These are phyloP conservation scores for Zootermopsis nevadensis DNA, from an alignment of 2,888 invertebrate species.

Conservation along the genomic window DNA sequence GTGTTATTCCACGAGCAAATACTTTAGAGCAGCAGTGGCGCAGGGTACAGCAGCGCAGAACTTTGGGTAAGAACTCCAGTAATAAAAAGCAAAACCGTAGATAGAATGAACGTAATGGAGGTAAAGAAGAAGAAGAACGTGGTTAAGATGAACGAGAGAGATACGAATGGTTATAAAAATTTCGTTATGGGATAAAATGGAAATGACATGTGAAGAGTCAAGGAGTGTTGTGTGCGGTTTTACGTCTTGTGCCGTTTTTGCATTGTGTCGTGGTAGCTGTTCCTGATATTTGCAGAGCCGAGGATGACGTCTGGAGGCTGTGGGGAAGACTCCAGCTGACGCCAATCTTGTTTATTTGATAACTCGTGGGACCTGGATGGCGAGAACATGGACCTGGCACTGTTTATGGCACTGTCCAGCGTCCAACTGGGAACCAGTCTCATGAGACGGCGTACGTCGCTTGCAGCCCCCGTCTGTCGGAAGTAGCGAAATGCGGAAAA, in stretches of 20 bases:
- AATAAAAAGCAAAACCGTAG: too few relatives aligned
- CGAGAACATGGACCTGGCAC: neutral
- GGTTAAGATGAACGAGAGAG: too few relatives aligned
- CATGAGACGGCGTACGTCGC: neutral
- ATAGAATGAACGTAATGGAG: too few relatives aligned
- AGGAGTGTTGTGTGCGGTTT: too few relatives aligned
- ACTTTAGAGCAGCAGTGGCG: neutral
- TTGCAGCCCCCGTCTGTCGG: too few relatives aligned
- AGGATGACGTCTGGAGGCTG: slow-evolving; percentile 8
- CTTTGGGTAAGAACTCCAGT: too few relatives aligned
- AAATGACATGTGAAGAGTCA: too few relatives aligned
- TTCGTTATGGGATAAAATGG: too few relatives aligned
- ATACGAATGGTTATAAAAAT: too few relatives aligned
- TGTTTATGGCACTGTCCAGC: slow-evolving; percentile 31
- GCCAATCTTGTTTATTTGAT: slow-evolving; percentile 32
- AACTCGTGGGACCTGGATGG: slow-evolving; percentile 15
- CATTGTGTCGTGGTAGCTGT: neutral
- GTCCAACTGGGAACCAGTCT: neutral
- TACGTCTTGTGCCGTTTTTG: neutral
- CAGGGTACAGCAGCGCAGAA: too few relatives aligned
- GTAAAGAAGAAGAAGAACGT: too few relatives aligned
- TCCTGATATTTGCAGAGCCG: neutral
- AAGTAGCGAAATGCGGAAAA: too few relatives aligned
- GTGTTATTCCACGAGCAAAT: neutral
- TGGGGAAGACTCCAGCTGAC: slow-evolving; percentile 32